Evolutionary conservation across 2,797 vertebrate genomes (phyloP).

Genomic region (Gymnothorax reevesii): DNA sequence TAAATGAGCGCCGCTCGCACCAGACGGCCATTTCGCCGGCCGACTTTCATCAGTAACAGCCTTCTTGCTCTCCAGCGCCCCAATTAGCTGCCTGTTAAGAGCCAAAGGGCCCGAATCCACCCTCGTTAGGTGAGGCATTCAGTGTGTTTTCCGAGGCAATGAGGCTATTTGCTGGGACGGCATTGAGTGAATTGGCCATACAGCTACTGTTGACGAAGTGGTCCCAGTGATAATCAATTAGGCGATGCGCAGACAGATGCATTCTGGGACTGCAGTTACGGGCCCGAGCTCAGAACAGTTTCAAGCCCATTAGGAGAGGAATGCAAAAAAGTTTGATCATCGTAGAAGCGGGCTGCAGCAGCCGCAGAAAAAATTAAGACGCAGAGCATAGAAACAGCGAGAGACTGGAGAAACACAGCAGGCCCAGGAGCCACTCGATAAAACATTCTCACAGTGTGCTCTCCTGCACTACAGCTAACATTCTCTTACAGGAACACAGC

Average conservation of each 20-base stretch:
- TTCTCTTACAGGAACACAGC: too few species aligned
- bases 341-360: not conserved
- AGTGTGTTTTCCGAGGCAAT: conserved; percentile 5
- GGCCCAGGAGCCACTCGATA: not conserved
- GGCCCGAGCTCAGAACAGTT: not conserved
- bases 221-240: conserved; percentile 37
- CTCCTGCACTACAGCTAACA: not conserved
- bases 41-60: not conserved
- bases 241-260: conserved; percentile 11
- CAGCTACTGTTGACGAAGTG: conserved; percentile 33
- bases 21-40: too few species aligned
- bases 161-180: not conserved
- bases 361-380: not conserved
- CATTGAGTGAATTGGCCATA: conserved; percentile 17
- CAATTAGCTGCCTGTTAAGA: conserved; percentile 11
- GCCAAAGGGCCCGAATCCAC: not conserved
- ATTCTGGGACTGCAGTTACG: not conserved
- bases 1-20: not conserved
- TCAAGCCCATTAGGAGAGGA: not conserved
- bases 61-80: not conserved
- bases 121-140: not conserved
- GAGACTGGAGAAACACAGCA: too few species aligned
- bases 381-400: too few species aligned
- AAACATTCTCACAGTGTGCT: not conserved
- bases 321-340: conserved; percentile 16